Evolutionary conservation across 2,888 invertebrate species (phyloP), one percentile per base, ranked within the genome.

Genomic region (Lasioglossum zephyrum): DNA sequence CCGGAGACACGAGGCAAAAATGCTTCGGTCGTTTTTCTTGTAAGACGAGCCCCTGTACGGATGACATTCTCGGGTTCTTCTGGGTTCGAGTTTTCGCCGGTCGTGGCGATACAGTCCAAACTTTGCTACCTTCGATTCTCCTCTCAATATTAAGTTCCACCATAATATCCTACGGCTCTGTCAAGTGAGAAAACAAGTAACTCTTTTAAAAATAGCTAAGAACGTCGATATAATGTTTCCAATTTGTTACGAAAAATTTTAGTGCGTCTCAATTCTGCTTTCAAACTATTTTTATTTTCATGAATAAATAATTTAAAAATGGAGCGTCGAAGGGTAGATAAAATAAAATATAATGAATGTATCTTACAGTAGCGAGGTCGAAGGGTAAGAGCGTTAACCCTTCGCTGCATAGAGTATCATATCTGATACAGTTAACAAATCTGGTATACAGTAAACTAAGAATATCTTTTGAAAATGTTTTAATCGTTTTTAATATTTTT

Each of bases 1-100:
- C 66, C 57, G 57, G n/a, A 76, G 26, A 75, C 66, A n/a, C 41
- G 2, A 60, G 49, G 53, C 70, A 81, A 85, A 79, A 81, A 57
- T 82, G 47, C 75, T 44, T 16, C 8, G 36, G 4, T 70, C 53
- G 69, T 86, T 85, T 86, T 86, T 82, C 80, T 86, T 80, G 80
- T 41, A 9, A 22, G 41, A 41, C 70, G 26, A 26, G 26, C 22
- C 39, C n/a, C 16, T 69, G 60, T 60, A 80, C 60, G 79, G 63
- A 78, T 73, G 63, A 57, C 81, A 79, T 82, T 79, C 86, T 57
- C 69, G 36, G 39, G 74, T 84, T 79, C 77, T 79, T 73, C n/a
- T 8, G 5, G n/a, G 39, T 60, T 47, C 44, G 75, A 74, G 74
- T 77, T 81, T 85, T 87, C 81, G 31, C 60, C 13, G 76, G 63